Evolutionary conservation across 2,888 invertebrate species (phyloP).

Genomic region (Limnephilus rhombicus): DNA sequence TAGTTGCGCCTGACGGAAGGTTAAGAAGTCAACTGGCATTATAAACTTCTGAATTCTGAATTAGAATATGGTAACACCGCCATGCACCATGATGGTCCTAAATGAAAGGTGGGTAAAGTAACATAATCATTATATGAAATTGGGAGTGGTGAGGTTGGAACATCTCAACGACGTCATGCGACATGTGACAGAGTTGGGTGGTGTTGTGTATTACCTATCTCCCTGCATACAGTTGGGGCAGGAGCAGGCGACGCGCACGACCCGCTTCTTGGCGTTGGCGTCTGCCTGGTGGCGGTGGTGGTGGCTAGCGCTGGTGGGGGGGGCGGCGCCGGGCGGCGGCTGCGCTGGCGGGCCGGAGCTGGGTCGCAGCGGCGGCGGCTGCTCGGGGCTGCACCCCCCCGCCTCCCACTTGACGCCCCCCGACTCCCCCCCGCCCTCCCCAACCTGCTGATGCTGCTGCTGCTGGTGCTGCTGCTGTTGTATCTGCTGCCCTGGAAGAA

Average conservation of each 20-base stretch:
- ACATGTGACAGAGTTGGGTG: not conserved
- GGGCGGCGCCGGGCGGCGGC: conserved; percentile 52
- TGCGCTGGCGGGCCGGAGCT: conserved; percentile 79
- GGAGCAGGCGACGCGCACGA: conserved; percentile 95
- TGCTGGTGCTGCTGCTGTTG: conserved; percentile 89
- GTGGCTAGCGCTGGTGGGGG: conserved; percentile 68
- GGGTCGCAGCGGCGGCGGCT: conserved; percentile 63
- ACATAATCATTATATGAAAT: not conserved
- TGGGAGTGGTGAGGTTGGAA: not conserved
- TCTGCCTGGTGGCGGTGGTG: not conserved
- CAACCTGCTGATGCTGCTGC: conserved; percentile 83
- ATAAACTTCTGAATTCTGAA: too few species aligned
- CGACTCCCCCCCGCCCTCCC: conserved; percentile 64
- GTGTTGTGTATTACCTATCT: conserved; percentile 78
- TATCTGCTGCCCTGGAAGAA: conserved; percentile 80
- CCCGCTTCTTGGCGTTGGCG: conserved; percentile 75
- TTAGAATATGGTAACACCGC: too few species aligned
- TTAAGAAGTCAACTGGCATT: too few species aligned
- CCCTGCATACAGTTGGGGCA: conserved; percentile 98
- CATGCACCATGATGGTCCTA: too few species aligned
- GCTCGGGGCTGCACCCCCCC: conserved; percentile 66
- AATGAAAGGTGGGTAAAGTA: too few species aligned
- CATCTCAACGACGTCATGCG: not conserved
- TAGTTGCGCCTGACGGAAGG: too few species aligned
- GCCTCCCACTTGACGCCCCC: conserved; percentile 67